These are phyloP conservation scores for Xylota sylvarum DNA, from an alignment of 2,888 invertebrate species.

Conservation along the genomic window DNA sequence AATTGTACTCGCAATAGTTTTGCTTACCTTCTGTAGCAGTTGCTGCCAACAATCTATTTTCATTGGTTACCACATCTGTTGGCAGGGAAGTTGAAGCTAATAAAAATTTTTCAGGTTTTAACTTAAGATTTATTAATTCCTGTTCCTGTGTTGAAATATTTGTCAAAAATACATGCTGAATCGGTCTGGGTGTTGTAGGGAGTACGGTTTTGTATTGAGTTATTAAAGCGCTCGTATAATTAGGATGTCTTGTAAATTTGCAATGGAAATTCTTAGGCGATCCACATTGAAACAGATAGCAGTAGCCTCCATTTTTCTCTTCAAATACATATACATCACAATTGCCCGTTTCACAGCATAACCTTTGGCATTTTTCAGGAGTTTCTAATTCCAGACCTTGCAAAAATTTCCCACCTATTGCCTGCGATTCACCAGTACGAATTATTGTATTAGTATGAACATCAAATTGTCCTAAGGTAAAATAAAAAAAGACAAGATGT, in stretches of 20 bases:
- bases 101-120: constrained; percentile 80
- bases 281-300: constrained; percentile 96
- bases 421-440: constrained; percentile 94
- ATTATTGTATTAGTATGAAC: constrained; percentile 96
- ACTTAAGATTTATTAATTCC: constrained; percentile 84
- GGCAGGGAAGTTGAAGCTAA: constrained; percentile 30
- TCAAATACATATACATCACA: constrained; percentile 97
- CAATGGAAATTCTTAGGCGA: constrained; percentile 96
- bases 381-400: constrained; percentile 93
- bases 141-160: constrained; percentile 84
- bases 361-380: constrained; percentile 92
- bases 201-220: constrained; percentile 46
- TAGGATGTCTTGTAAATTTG: constrained; percentile 94
- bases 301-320: constrained; percentile 93
- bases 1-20: not conserved
- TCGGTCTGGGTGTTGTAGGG: constrained; percentile 80
- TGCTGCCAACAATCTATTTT: constrained; percentile 23
- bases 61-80: constrained; percentile 5
- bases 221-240: constrained; percentile 89
- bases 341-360: constrained; percentile 94
- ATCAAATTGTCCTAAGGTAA: constrained; percentile 87
- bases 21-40: constrained; percentile 36
- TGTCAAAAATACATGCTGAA: constrained; percentile 72
- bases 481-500: constrained; percentile 12
- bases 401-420: constrained; percentile 94